phyloP scores from a whole-genome alignment of 2,113 vertebrate species.

The Nesoenas mayeri region DNA sequence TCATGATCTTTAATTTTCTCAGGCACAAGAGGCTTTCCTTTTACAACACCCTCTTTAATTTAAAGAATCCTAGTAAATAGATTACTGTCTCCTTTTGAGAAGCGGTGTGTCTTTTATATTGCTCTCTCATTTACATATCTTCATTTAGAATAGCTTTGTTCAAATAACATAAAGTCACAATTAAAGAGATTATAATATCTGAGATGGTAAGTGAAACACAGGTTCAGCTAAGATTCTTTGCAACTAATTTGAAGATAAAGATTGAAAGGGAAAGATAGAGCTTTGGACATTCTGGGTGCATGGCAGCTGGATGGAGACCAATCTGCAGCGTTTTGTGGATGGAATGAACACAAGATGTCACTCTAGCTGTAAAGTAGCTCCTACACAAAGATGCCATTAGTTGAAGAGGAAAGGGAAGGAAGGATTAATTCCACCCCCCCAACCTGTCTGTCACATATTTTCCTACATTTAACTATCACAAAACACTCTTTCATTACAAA shows the following conservation, averaged over 20 bases:
- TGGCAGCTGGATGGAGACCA: not conserved
- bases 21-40: conserved; percentile 8
- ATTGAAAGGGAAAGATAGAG: not conserved
- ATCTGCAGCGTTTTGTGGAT: not conserved
- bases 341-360: conserved; percentile 28
- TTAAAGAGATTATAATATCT: not conserved
- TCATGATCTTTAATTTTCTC: conserved; percentile 59
- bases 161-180: not conserved
- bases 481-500: not conserved
- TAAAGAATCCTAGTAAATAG: conserved; percentile 28
- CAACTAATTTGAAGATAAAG: not conserved
- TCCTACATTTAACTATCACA: not conserved
- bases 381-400: not conserved
- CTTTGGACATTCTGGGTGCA: not conserved
- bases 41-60: not conserved
- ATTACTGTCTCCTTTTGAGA: not conserved
- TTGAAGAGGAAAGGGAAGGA: not conserved
- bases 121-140: not conserved
- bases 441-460: rapidly evolving
- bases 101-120: not conserved
- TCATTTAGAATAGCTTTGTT: conserved; percentile 11
- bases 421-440: not conserved
- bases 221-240: not conserved
- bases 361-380: not conserved
- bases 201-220: not conserved